These are phyloP conservation scores for Petrocephalus schoutedeni DNA, from an alignment of 2,797 vertebrate species.

Conservation along the genomic window DNA sequence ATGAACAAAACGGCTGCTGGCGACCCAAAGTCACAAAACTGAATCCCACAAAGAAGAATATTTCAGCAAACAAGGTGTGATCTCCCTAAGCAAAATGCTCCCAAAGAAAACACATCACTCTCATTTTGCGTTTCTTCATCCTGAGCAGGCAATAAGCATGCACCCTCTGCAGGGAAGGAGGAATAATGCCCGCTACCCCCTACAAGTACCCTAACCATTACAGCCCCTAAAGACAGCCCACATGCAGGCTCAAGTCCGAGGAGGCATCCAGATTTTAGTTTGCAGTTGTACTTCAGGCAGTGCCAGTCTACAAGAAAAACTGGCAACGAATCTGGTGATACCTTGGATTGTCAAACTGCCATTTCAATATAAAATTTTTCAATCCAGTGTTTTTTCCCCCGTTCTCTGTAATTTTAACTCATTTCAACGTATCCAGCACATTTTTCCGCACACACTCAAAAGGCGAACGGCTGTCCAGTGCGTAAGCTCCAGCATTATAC, in stretches of 20 bases:
- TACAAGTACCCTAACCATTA: background rate
- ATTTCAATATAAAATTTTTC: background rate
- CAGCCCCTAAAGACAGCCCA: background rate
- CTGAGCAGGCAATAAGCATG: background rate
- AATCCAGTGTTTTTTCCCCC: background rate
- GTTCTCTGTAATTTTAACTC: background rate
- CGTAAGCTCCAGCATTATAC: background rate
- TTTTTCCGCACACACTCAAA: background rate
- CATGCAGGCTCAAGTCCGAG: background rate
- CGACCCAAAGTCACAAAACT: background rate
- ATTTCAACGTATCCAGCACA: background rate
- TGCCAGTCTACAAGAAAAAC: background rate
- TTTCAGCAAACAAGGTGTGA: background rate
- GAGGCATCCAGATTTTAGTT: background rate
- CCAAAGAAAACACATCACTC: background rate
- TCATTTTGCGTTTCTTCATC: background rate
- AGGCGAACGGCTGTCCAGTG: background rate
- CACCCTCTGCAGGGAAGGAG: background rate
- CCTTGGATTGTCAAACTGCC: background rate
- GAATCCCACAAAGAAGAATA: background rate
- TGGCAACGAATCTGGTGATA: background rate
- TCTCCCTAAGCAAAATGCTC: background rate
- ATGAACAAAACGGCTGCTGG: background rate
- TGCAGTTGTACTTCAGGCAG: background rate
- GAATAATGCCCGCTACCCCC: background rate